A percentile compares a stretch with the other conserved stretches of the same genome.
phyloP scores from a whole-genome alignment of 2,888 invertebrate genomes.

The Drosophila robusta region DNA sequence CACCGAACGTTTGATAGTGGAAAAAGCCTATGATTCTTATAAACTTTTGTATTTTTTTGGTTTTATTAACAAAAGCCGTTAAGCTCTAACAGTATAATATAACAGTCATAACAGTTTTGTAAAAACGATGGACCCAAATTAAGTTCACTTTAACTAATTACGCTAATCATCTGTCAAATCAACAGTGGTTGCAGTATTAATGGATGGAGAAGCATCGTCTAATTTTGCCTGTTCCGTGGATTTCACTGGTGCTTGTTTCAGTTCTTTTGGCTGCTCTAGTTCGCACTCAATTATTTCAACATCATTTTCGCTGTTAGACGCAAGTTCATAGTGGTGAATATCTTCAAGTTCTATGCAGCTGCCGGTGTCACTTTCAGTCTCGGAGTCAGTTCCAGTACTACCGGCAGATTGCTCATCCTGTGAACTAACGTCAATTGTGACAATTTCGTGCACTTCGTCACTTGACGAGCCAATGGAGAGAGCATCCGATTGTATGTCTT shows the following conservation, averaged over 20 bases:
- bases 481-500: background rate
- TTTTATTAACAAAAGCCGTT: slow-evolving; percentile 1
- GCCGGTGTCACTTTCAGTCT: background rate
- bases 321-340: slow-evolving; percentile 14
- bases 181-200: slow-evolving; percentile 30
- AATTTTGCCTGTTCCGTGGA: slow-evolving; percentile 4
- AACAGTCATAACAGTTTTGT: slow-evolving; percentile 15
- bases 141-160: background rate
- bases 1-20: too few relatives aligned
- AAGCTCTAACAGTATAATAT: slow-evolving; percentile 1
- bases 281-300: slow-evolving; percentile 49
- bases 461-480: slow-evolving; percentile 42
- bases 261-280: background rate
- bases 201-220: background rate
- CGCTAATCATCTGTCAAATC: slow-evolving; percentile 67
- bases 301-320: slow-evolving; percentile 41
- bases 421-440: slow-evolving; percentile 71
- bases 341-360: slow-evolving; percentile 52
- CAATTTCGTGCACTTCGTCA: slow-evolving; percentile 46
- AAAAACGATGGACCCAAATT: slow-evolving; percentile 6
- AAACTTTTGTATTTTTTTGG: background rate
- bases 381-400: slow-evolving; percentile 16
- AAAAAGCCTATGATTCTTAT: background rate
- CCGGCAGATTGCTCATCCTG: slow-evolving; percentile 29
- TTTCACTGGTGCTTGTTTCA: background rate